Evolutionary conservation across 2,888 invertebrate species (phyloP).

Genomic region (Chrysolina oricalcia): DNA sequence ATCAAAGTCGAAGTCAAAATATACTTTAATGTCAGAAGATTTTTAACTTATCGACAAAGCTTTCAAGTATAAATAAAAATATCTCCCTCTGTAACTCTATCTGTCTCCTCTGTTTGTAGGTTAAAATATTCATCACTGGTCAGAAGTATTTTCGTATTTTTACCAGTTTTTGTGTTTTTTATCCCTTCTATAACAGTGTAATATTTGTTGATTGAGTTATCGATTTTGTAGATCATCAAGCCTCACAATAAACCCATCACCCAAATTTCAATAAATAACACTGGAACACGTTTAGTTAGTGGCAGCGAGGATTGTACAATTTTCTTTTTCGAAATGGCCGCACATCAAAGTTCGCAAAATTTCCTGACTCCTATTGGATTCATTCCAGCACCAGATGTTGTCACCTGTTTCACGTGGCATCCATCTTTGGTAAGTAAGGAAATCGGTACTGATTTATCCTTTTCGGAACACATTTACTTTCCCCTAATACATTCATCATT

Average conservation of each 20-base stretch:
- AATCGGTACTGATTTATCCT: neutral
- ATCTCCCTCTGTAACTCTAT: too few species aligned
- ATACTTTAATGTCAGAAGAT: too few species aligned
- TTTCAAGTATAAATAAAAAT: too few species aligned
- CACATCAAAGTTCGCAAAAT: constrained; percentile 66
- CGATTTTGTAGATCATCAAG: constrained; percentile 74
- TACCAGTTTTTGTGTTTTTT: too few species aligned
- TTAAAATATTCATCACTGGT: too few species aligned
- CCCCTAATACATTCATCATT: neutral
- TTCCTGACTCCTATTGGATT: constrained; percentile 80
- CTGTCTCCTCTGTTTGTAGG: too few species aligned
- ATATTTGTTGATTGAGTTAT: constrained; percentile 1
- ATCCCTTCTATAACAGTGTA: neutral
- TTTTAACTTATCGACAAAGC: too few species aligned
- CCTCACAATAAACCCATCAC: constrained; percentile 80
- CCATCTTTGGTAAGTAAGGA: constrained; percentile 48
- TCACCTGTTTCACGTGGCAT: constrained; percentile 80
- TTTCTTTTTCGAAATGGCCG: constrained; percentile 77
- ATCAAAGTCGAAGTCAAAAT: too few species aligned
- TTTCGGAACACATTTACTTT: neutral
- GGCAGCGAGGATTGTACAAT: constrained; percentile 81
- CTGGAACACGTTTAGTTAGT: constrained; percentile 77
- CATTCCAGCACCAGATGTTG: constrained; percentile 77
- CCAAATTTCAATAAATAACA: constrained; percentile 76
- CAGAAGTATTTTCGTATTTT: too few species aligned